Evolutionary conservation across 2,888 invertebrate species (phyloP).

Genomic region (Acheta domesticus): DNA sequence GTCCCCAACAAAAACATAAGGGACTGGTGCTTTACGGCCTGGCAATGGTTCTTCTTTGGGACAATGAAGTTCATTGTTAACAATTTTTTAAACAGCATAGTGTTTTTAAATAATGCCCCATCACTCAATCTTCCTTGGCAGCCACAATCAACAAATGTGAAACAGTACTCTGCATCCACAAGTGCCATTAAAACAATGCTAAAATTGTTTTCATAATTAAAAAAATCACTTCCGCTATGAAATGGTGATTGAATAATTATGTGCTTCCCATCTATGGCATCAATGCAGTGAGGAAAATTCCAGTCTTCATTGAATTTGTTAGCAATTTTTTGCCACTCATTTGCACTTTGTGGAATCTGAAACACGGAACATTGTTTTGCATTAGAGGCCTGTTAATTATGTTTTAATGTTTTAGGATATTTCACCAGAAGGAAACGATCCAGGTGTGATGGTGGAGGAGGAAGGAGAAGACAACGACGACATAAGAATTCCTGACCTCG

Average conservation of each 20-base stretch:
- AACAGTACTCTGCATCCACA: slow-evolving; percentile 36
- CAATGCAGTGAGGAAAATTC: too few relatives aligned
- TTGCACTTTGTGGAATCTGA: too few relatives aligned
- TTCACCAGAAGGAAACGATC: too few relatives aligned
- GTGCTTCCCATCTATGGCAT: too few relatives aligned
- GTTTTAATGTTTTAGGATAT: too few relatives aligned
- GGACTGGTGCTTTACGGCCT: slow-evolving; percentile 23
- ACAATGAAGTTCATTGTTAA: slow-evolving; percentile 33
- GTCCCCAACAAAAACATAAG: slow-evolving; percentile 37
- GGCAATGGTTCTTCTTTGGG: slow-evolving; percentile 24
- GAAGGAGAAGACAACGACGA: too few relatives aligned
- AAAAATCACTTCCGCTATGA: slow-evolving; percentile 34
- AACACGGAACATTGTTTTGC: too few relatives aligned
- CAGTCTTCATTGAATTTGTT: too few relatives aligned
- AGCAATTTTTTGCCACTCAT: too few relatives aligned
- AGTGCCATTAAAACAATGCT: slow-evolving; percentile 38
- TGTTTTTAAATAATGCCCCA: slow-evolving; percentile 38
- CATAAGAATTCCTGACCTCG: too few relatives aligned
- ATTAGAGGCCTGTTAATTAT: too few relatives aligned
- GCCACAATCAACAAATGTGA: slow-evolving; percentile 30
- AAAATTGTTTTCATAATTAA: slow-evolving; percentile 35
- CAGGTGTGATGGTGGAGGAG: too few relatives aligned
- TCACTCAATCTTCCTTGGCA: slow-evolving; percentile 40
- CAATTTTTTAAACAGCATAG: slow-evolving; percentile 35
- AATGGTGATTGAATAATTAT: slow-evolving; percentile 30